These are phyloP conservation scores for Mixornis gularis DNA, from an alignment of 2,113 vertebrate species.

Conservation along the genomic window DNA sequence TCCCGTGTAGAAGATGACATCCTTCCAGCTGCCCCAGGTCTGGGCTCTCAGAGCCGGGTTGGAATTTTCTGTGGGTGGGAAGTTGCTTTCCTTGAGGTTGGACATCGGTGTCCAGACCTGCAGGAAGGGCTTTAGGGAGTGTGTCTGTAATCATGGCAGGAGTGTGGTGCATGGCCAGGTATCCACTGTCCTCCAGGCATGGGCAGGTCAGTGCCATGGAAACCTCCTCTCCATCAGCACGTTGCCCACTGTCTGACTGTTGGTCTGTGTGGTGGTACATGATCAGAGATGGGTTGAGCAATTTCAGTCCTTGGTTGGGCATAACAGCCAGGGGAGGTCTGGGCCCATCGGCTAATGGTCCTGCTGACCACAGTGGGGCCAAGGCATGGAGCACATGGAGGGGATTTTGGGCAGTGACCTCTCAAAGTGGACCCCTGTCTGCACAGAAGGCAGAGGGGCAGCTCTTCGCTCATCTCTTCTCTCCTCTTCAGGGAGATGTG, in stretches of 20 bases:
- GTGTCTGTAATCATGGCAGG: not conserved
- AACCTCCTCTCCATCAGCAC: not conserved
- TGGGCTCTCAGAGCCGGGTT: accelerated
- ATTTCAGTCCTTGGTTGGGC: not conserved
- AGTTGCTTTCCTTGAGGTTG: not conserved
- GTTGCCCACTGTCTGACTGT: not conserved
- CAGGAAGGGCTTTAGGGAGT: not conserved
- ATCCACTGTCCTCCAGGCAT: not conserved
- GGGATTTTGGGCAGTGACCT: not conserved
- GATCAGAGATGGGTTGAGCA: not conserved
- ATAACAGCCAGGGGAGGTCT: not conserved
- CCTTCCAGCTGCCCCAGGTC: not conserved
- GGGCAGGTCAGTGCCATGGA: not conserved
- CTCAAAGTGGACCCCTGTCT: not conserved
- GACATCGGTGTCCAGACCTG: not conserved
- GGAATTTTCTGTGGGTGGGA: not conserved
- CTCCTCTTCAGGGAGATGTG: not conserved
- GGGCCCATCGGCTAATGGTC: accelerated
- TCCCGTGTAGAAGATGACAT: not conserved
- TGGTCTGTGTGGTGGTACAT: not conserved
- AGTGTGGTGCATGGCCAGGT: not conserved
- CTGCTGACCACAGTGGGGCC: accelerated
- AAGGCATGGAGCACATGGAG: not conserved
- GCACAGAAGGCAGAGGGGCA: not conserved
- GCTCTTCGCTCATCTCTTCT: not conserved